phyloP scores from a whole-genome alignment of 2,888 invertebrate genomes.

The Drosophila tripunctata region DNA sequence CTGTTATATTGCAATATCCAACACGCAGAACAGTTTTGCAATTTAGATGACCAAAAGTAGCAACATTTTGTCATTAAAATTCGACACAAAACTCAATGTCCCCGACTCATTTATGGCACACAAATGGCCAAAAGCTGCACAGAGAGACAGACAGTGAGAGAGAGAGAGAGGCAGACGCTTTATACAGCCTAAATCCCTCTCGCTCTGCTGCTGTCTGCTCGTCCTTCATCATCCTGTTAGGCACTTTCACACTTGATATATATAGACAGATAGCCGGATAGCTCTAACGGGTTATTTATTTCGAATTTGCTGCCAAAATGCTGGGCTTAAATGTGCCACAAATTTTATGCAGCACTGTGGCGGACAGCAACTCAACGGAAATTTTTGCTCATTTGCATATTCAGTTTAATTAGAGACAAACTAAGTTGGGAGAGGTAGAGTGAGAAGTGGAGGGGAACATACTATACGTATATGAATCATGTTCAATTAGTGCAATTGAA shows the following conservation, averaged over 20 bases:
- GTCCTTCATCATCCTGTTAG: background rate
- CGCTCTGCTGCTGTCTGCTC: background rate
- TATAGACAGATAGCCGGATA: conserved; percentile 22
- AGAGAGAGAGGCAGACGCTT: background rate
- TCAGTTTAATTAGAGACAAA: conserved; percentile 67
- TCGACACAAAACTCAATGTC: conserved; percentile 10
- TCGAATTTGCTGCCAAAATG: conserved; percentile 45
- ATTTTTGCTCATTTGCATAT: conserved; percentile 55
- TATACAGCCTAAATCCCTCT: background rate
- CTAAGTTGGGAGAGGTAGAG: background rate
- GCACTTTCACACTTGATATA: conserved; percentile 40
- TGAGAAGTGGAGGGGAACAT: background rate
- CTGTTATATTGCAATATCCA: conserved; percentile 4
- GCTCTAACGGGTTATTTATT: conserved; percentile 41
- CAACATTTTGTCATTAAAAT: conserved; percentile 33
- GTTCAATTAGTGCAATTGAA: conserved; percentile 74
- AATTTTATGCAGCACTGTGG: conserved; percentile 41
- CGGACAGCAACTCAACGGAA: conserved; percentile 19
- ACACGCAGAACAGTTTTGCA: background rate
- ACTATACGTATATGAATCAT: conserved; percentile 57
- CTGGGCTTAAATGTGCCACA: conserved; percentile 50
- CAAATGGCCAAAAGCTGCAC: conserved; percentile 22
- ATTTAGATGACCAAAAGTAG: conserved; percentile 4
- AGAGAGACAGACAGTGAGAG: background rate
- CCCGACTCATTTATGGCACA: conserved; percentile 22